Evolutionary conservation across 2,888 invertebrate genomes (phyloP).

Genomic region (Alentia gelatinosa): DNA sequence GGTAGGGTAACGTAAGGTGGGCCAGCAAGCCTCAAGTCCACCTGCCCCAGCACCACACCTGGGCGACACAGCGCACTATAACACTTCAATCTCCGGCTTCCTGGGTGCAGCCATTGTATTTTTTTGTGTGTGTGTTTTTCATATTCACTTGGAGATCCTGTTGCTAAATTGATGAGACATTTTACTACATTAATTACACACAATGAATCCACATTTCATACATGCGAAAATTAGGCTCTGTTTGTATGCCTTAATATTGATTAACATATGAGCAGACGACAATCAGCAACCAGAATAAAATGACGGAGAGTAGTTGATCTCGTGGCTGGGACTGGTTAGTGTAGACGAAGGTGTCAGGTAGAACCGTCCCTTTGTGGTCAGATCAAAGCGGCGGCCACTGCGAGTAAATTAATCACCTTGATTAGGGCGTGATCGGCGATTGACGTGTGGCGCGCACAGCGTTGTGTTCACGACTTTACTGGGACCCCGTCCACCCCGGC

Average conservation of each 20-base stretch:
- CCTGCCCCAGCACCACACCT: not conserved
- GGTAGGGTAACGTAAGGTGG: not conserved
- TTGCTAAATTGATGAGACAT: too few relatives aligned
- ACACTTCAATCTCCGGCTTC: not conserved
- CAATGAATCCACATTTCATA: too few relatives aligned
- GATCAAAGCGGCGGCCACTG: not conserved
- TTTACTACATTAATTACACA: too few relatives aligned
- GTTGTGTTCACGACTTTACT: not conserved
- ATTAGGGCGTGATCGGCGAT: not conserved
- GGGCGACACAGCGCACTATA: not conserved
- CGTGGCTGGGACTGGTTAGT: not conserved
- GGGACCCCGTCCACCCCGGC: not conserved
- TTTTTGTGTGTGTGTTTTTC: too few relatives aligned
- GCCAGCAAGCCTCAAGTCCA: not conserved
- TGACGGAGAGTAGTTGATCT: not conserved
- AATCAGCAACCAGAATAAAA: too few relatives aligned
- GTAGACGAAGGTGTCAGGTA: not conserved
- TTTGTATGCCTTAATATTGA: too few relatives aligned
- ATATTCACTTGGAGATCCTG: too few relatives aligned
- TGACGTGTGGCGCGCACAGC: not conserved
- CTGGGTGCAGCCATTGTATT: too few relatives aligned
- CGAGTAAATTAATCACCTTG: slow-evolving; percentile 25
- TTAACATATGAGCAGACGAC: too few relatives aligned
- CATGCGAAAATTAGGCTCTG: too few relatives aligned
- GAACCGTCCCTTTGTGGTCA: slow-evolving; percentile 12